Conservation (phyloP, 2,113 vertebrate genomes). For the Poecile atricapillus region DNA sequence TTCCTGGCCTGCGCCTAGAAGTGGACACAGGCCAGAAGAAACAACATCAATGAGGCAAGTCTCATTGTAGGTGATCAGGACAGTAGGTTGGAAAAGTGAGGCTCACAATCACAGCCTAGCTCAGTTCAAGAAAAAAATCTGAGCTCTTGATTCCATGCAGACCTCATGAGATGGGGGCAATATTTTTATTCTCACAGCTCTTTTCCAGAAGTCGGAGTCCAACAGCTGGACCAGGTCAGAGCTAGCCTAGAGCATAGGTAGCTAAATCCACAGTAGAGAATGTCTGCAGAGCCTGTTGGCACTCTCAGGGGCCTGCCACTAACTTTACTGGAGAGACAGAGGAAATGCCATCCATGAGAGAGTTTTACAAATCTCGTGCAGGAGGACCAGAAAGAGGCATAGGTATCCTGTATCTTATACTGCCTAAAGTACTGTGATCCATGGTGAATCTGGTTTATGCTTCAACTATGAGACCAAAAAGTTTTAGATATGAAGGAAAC, state of each 20-base stretch:
- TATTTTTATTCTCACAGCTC: neutral
- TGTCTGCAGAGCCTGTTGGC: neutral
- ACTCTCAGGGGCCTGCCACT: neutral
- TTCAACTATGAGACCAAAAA: neutral
- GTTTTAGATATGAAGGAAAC: neutral
- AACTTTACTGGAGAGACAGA: neutral
- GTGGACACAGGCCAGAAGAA: fast-evolving
- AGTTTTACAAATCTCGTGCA: neutral
- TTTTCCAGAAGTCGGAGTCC: neutral
- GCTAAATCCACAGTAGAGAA: neutral
- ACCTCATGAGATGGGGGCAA: neutral
- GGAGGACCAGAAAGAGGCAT: neutral
- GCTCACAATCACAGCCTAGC: neutral
- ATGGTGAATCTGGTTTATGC: neutral
- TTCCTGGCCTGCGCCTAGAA: neutral
- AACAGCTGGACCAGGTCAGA: neutral
- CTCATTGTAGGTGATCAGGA: fast-evolving
- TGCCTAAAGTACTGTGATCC: neutral
- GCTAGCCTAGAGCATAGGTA: neutral
- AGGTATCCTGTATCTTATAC: neutral
- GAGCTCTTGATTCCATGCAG: neutral
- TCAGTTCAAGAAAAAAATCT: neutral
- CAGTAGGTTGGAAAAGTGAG: fast-evolving
- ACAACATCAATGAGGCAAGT: neutral
- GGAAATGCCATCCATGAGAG: neutral